Evolutionary conservation across 1,140 invertebrate species (phyloP).

Genomic region (Centruroides sculpturatus): DNA sequence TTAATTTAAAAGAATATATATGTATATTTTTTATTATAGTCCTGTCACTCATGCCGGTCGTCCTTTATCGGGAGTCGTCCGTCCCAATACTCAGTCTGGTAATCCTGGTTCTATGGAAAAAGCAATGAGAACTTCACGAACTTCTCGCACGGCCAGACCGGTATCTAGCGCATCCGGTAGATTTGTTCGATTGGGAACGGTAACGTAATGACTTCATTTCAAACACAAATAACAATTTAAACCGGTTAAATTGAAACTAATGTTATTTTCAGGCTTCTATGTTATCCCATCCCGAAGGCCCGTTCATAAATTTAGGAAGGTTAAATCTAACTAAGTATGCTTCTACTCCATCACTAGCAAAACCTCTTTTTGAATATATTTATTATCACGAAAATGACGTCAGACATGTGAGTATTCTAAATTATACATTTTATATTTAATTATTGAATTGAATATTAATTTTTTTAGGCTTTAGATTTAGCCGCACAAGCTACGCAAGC

Average conservation of each 20-base stretch:
- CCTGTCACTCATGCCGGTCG: conserved; percentile 56
- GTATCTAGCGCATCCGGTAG: conserved; percentile 53
- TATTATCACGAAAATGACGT: conserved; percentile 87
- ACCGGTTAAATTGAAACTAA: too few species aligned
- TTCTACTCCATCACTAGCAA: conserved; percentile 51
- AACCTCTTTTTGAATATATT: conserved; percentile 84
- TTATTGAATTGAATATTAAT: not conserved
- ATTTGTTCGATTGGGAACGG: conserved; percentile 40
- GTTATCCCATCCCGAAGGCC: conserved; percentile 54
- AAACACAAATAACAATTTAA: too few species aligned
- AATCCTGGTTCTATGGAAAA: conserved; percentile 45
- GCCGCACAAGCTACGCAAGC: conserved; percentile 60
- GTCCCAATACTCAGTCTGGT: conserved; percentile 37
- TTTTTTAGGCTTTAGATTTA: conserved; percentile 57
- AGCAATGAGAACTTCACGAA: conserved; percentile 57
- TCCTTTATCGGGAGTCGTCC: conserved; percentile 51
- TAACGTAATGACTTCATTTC: conserved; percentile 17
- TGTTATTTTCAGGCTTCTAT: conserved; percentile 50
- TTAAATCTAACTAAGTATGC: conserved; percentile 83
- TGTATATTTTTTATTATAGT: conserved; percentile 28
- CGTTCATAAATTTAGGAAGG: conserved; percentile 78
- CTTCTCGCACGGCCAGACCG: conserved; percentile 56
- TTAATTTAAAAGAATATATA: conserved; percentile 2
- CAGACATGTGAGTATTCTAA: conserved; percentile 46
- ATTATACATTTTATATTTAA: not conserved